Conservation (phyloP, 2,113 vertebrate genomes). For the Leptocoma aspasia region DNA sequence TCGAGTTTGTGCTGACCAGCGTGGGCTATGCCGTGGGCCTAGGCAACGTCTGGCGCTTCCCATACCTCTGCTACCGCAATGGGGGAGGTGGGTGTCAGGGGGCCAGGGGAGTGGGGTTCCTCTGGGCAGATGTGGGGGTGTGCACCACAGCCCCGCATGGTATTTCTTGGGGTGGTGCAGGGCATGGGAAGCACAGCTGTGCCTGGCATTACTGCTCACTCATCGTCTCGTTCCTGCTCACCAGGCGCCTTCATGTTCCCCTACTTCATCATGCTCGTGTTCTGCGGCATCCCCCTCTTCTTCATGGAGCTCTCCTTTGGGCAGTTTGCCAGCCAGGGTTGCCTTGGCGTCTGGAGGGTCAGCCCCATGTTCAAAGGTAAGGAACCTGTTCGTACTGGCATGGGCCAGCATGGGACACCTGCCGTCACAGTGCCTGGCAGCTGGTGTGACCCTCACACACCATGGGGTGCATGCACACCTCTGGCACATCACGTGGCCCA, state of each 20-base stretch:
- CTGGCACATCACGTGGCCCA: rapidly evolving
- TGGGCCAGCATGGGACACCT: rapidly evolving
- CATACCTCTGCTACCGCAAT: conserved; percentile 99
- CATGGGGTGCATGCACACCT: rapidly evolving
- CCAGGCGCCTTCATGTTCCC: conserved; percentile 98
- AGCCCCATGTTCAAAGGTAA: conserved; percentile 99
- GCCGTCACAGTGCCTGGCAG: rapidly evolving
- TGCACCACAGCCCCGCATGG: rapidly evolving
- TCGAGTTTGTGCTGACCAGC: conserved; percentile 97
- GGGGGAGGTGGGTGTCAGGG: conserved; percentile 85
- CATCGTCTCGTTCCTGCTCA: neutral
- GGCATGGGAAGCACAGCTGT: rapidly evolving
- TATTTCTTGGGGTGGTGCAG: neutral
- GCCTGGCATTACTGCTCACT: neutral
- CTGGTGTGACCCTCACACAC: rapidly evolving
- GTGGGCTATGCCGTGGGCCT: conserved; percentile 98
- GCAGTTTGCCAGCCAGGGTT: conserved; percentile 95
- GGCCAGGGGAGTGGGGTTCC: rapidly evolving
- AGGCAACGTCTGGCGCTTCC: conserved; percentile 98
- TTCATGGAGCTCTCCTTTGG: conserved; percentile 98
- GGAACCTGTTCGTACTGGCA: neutral
- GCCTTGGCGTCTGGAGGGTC: conserved; percentile 96
- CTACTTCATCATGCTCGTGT: conserved; percentile 98
- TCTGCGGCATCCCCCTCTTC: conserved; percentile 97
- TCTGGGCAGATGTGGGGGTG: neutral